Evolutionary conservation across 2,797 vertebrate genomes (phyloP).

Genomic region (Sebastes hubbsi): DNA sequence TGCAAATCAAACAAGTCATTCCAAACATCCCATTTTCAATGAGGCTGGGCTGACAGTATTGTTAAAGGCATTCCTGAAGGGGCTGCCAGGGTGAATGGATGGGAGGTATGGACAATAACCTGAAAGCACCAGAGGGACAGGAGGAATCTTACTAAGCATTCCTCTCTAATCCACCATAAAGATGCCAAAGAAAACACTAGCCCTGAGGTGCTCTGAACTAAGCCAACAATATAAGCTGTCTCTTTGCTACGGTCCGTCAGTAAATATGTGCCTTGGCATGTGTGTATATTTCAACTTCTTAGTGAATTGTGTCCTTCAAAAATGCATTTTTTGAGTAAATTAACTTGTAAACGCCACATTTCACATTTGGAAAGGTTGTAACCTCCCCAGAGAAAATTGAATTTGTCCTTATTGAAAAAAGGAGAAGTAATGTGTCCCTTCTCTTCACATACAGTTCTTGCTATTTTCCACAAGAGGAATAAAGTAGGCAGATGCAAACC

Average conservation of each 20-base stretch:
- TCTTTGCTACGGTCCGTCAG: conserved; percentile 43
- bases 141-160: conserved; percentile 82
- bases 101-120: conserved; percentile 75
- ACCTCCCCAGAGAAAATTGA: neutral
- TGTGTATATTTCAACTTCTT: conserved; percentile 9
- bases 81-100: conserved; percentile 71
- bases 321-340: conserved; percentile 22
- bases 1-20: conserved; percentile 76
- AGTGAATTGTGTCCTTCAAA: conserved; percentile 8
- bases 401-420: neutral
- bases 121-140: conserved; percentile 74
- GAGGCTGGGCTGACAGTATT: conserved; percentile 60
- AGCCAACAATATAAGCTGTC: conserved; percentile 71
- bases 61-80: conserved; percentile 75
- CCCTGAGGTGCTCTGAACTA: conserved; percentile 67
- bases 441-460: neutral
- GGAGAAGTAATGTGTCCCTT: neutral
- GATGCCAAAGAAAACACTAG: conserved; percentile 76
- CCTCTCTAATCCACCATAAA: conserved; percentile 82
- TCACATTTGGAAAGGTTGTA: neutral
- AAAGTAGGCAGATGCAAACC: neutral
- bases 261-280: conserved; percentile 52
- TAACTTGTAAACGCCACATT: neutral
- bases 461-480: conserved; percentile 3
- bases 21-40: conserved; percentile 58